Evolutionary conservation across 53 echinoderm and acorn worm genomes (phyloP).

Genomic region (Holothuria scabra): DNA sequence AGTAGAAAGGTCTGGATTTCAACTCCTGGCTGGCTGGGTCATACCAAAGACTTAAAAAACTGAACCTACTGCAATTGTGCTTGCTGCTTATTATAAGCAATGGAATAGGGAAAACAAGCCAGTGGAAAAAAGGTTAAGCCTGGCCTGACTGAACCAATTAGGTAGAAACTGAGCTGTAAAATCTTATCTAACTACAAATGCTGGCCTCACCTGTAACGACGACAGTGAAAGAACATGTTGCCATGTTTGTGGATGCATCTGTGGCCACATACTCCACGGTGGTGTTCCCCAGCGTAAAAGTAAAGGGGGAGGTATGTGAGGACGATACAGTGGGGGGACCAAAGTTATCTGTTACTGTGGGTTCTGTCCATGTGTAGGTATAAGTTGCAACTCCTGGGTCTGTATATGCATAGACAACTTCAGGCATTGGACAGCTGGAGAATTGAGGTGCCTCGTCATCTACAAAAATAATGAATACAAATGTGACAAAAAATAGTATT

Average conservation of each 20-base stretch:
- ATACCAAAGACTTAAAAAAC: too few relatives aligned
- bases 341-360: constrained; percentile 58
- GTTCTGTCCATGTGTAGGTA: constrained; percentile 47
- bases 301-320: background rate
- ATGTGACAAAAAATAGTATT: too few relatives aligned
- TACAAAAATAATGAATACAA: background rate
- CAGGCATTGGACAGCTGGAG: background rate
- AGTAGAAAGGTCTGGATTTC: too few relatives aligned
- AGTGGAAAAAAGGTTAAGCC: too few relatives aligned
- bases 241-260: constrained; percentile 51
- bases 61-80: too few relatives aligned
- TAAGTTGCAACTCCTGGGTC: background rate
- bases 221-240: constrained; percentile 42
- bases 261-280: constrained; percentile 53
- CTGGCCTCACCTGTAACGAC: constrained; percentile 56
- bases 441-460: background rate
- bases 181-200: too few relatives aligned
- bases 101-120: too few relatives aligned
- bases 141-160: too few relatives aligned
- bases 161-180: too few relatives aligned
- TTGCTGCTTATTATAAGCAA: too few relatives aligned
- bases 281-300: constrained; percentile 39
- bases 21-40: too few relatives aligned
- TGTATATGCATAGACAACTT: background rate
- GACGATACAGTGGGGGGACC: constrained; percentile 29